A percentile compares a stretch with the other conserved stretches of the same genome.
These are phyloP conservation scores for Nesoenas mayeri DNA, from an alignment of 2,113 vertebrate species.

Conservation along the genomic window DNA sequence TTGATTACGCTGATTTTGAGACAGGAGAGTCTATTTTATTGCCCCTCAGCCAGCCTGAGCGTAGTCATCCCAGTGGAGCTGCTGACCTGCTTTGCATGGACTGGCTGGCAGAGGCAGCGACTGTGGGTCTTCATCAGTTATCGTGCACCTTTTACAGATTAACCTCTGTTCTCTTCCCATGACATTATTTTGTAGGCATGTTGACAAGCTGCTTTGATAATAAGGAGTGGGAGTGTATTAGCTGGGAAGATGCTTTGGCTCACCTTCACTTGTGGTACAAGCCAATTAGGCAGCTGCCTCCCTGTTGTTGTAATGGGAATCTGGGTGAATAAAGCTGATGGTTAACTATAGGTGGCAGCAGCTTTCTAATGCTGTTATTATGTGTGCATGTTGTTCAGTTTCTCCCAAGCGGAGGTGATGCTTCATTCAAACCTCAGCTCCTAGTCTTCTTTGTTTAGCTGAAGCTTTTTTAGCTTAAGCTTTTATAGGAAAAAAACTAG, in stretches of 20 bases:
- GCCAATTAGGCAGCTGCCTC: background rate
- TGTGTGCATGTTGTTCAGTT: background rate
- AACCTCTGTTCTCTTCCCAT: background rate
- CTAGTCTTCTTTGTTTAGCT: background rate
- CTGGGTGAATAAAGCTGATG: background rate
- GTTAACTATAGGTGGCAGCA: slow-evolving; percentile 54
- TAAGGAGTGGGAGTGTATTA: background rate
- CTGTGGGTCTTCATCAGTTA: background rate
- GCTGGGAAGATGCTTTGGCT: background rate
- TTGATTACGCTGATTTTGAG: background rate
- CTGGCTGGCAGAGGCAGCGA: background rate
- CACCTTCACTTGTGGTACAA: background rate
- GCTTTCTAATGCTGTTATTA: slow-evolving; percentile 11
- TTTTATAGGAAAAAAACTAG: background rate
- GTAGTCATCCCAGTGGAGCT: background rate
- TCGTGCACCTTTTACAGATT: background rate
- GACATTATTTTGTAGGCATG: background rate
- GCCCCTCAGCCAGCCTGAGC: background rate
- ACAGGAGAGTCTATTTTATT: background rate
- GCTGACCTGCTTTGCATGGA: background rate
- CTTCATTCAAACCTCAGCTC: background rate
- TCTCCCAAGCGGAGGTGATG: background rate
- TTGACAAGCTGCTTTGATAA: background rate
- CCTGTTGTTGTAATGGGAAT: background rate
- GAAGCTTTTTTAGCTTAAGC: background rate